phyloP scores from a whole-genome alignment of 2,113 vertebrate species.

The Pangasianodon hypophthalmus region DNA sequence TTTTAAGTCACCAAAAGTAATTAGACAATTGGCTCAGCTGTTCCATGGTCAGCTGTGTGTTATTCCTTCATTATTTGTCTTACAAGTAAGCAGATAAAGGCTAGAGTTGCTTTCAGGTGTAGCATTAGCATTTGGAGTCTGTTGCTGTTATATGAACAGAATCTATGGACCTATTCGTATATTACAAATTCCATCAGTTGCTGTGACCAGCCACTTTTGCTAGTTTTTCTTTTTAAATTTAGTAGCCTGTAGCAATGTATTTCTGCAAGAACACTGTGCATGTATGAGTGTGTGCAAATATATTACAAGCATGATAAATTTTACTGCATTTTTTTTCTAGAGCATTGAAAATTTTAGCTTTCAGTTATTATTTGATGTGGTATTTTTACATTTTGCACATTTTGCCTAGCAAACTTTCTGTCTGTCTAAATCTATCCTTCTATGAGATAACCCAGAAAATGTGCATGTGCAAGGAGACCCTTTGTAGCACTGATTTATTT shows the following conservation, averaged over 20 bases:
- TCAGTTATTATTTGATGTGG: not conserved
- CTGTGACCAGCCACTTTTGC: not conserved
- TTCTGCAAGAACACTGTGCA: not conserved
- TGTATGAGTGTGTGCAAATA: not conserved
- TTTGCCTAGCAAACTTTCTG: not conserved
- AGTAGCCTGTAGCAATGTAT: not conserved
- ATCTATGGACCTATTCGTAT: no score
- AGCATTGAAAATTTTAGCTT: not conserved
- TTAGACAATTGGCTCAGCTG: no score
- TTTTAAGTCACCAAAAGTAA: not conserved
- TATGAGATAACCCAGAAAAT: not conserved
- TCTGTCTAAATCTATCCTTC: not conserved
- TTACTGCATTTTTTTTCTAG: not conserved
- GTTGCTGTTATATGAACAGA: no score
- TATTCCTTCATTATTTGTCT: no score
- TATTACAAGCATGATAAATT: not conserved
- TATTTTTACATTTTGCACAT: not conserved
- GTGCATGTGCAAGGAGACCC: not conserved
- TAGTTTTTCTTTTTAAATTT: not conserved
- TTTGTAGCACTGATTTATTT: not conserved
- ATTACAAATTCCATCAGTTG: not conserved
- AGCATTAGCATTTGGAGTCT: no score
- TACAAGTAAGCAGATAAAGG: no score
- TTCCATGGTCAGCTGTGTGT: no score
- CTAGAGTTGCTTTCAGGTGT: no score